Evolutionary conservation across 2,888 invertebrate genomes (phyloP), one percentile per base, ranked within the genome.

Genomic region (Cheilosia scutellata): DNA sequence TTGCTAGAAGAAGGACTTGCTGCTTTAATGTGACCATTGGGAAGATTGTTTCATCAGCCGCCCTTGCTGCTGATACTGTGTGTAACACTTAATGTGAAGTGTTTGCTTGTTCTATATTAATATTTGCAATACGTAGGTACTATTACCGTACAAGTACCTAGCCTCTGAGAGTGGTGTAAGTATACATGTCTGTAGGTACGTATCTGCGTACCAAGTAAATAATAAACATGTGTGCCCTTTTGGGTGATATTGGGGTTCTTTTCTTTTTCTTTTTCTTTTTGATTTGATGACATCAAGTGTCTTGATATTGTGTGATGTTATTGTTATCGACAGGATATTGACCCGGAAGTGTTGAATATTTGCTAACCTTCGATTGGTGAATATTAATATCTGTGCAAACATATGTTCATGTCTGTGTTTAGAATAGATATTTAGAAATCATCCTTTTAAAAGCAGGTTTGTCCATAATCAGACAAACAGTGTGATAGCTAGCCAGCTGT

Each of bases 51-150:
- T n/a, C 42, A 3, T 42, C 16, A 20, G 42, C n/a, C 25, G 42
- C n/a, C 25, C 53, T 74, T 44, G 49, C 40, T 51, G 11, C 37
- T n/a, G 49, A 33, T 63, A 44, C 31, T 44, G 47, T 44, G 25
- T 63, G 55, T 37, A 65, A 47, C 63, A 75, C 74, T 75, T 75
- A 75, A 47, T 65, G 47, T 65, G 33, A 57, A 65, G 63, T 57
- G 74, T 55, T 75, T 75, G 74, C 55, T 65, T 75, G 44, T 37
- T 62, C 53, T 62, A n/a, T 60, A 72, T 71, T 71, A 58, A 71
- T 71, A 58, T 71, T 44, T 72, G 49, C 40, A 3, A 11, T 58
- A 37, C 37, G 37, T 11, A 37, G 20, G 2, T 20, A 20, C 20
- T 20, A 2, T 20, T 1, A 2, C 9, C 9, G 33, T 9, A 0